These are phyloP conservation scores for Oceanites oceanicus DNA, from an alignment of 2,113 vertebrate species.

Conservation along the genomic window DNA sequence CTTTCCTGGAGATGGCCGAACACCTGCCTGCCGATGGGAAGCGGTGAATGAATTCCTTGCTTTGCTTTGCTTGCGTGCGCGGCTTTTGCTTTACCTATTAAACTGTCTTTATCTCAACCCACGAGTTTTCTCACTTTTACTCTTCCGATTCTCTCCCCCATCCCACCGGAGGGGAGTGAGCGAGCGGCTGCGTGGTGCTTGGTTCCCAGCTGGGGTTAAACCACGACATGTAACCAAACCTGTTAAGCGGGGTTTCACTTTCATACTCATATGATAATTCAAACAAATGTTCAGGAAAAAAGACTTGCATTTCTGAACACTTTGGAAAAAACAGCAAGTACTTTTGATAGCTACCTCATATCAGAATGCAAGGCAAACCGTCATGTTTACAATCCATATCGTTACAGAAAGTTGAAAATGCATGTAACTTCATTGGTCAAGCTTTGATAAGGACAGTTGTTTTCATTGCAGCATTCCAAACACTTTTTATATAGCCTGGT, in stretches of 20 bases:
- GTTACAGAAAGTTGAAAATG: background rate
- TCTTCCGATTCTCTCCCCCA: no score
- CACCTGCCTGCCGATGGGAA: no score
- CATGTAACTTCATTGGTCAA: background rate
- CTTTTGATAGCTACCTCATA: background rate
- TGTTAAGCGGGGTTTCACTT: background rate
- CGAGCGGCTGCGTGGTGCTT: no score
- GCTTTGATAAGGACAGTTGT: background rate
- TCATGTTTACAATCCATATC: background rate
- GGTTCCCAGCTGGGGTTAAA: no score
- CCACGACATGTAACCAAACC: background rate
- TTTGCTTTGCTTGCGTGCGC: no score
- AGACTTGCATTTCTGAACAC: background rate
- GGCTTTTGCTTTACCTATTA: no score
- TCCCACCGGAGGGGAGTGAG: no score
- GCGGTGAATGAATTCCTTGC: no score
- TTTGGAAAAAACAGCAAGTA: background rate
- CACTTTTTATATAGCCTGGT: background rate
- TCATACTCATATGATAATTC: background rate
- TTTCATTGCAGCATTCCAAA: background rate
- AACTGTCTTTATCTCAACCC: no score
- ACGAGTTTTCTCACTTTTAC: no score
- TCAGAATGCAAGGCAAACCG: background rate
- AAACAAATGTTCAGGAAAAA: background rate
- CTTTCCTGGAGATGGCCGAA: no score